Evolutionary conservation across 92 coral and sea anemone genomes (phyloP).

Genomic region (Paramuricea clavata): DNA sequence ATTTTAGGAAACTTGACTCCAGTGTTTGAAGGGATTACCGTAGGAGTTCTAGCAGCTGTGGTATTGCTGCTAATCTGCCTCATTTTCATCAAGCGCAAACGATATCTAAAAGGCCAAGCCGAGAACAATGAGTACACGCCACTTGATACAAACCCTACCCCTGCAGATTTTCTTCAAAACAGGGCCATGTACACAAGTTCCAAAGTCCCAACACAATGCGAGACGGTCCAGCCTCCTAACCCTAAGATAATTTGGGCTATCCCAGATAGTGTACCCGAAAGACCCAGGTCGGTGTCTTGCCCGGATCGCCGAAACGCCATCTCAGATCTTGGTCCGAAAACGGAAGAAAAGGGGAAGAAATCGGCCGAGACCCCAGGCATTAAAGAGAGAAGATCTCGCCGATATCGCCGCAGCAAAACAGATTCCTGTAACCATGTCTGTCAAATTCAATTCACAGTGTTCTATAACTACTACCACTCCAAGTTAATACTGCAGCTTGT

Average conservation of each 20-base stretch:
- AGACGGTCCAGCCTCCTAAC: neutral
- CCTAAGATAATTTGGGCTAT: slow-evolving; percentile 21
- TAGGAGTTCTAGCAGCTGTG: slow-evolving; percentile 9
- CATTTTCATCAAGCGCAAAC: neutral
- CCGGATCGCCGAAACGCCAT: slow-evolving; percentile 11
- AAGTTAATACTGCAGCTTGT: slow-evolving; percentile 78
- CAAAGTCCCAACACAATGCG: neutral
- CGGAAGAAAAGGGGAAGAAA: neutral
- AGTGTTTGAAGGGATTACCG: neutral
- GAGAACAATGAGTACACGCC: neutral
- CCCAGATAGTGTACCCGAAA: neutral
- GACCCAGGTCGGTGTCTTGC: slow-evolving; percentile 14
- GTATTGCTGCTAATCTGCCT: neutral
- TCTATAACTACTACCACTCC: slow-evolving; percentile 78
- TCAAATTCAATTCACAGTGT: slow-evolving; percentile 80
- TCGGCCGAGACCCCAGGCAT: neutral
- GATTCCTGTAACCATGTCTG: slow-evolving; percentile 41
- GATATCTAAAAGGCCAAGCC: neutral
- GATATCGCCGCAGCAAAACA: neutral
- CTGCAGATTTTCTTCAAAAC: neutral
- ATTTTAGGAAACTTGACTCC: neutral
- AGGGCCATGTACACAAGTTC: neutral
- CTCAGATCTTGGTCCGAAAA: neutral
- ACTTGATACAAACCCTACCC: neutral
- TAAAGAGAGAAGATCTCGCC: neutral